These are phyloP conservation scores for Drosophila stalkeri DNA, from an alignment of 2,888 invertebrate genomes.

Conservation along the genomic window DNA sequence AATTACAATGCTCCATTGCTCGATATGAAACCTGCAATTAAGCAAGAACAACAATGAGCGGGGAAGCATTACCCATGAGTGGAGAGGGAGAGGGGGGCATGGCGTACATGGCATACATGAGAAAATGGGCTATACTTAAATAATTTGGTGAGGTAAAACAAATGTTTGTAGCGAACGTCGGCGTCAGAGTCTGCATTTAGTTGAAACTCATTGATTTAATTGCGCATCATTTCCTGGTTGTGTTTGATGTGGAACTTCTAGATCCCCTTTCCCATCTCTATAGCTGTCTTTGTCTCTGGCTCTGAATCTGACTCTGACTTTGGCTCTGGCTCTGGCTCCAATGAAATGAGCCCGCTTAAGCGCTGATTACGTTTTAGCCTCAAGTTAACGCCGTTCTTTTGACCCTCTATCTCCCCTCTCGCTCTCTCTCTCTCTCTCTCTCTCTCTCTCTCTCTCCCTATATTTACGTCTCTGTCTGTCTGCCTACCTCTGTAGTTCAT, in stretches of 20 bases:
- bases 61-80: conserved; percentile 4
- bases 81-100: not conserved
- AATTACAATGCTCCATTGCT: conserved; percentile 66
- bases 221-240: conserved; percentile 85
- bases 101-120: conserved; percentile 3
- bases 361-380: conserved; percentile 73
- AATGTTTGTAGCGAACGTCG: conserved; percentile 26
- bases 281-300: conserved; percentile 17
- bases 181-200: conserved; percentile 55
- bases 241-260: conserved; percentile 71
- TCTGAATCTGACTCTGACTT: conserved; percentile 6
- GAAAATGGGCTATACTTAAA: conserved; percentile 44
- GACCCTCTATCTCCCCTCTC: conserved; percentile 20
- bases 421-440: not conserved
- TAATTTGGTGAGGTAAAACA: conserved; percentile 40
- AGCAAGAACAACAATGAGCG: conserved; percentile 31
- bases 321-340: conserved; percentile 42
- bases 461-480: not conserved
- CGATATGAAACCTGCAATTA: conserved; percentile 68
- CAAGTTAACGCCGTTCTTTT: conserved; percentile 68
- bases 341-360: conserved; percentile 71
- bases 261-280: conserved; percentile 23
- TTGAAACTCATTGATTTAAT: conserved; percentile 83
- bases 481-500: conserved; percentile 43
- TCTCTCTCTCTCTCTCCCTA: not conserved